Base-by-base conservation (phyloP, 2,797 vertebrate genomes). In the Tragelaphus eurycerus region DNA sequence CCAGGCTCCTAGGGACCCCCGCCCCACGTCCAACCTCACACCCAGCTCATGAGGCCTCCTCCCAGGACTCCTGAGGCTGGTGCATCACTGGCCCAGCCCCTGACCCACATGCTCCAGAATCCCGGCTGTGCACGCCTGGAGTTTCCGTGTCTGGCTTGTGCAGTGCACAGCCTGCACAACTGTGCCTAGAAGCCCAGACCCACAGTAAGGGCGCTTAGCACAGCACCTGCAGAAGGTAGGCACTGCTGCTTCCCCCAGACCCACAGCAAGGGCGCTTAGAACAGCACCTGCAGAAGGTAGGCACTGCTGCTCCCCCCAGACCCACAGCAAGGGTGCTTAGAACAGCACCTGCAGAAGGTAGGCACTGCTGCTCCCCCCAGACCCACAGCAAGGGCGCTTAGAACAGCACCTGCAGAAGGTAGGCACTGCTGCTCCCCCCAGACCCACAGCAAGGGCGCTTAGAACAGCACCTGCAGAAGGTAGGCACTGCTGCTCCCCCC, bases 41-140 rank as follows among this genome's bases (percentile, higher is more conserved):
- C 4, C 8, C 31, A 55, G 19, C 1, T 6, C 3, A 9, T 3
- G 1, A 64, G 14, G n/a, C 12, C 4, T 11, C 25, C 46, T 48
- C 46, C 6, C 0, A 4, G 34, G 27, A 4, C 14, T 17, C 27
- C 29, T 19, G 31, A 15, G 76, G 15, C 52, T 12, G 9, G 14
- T 4, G 1, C 2, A 0, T 25, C 46, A 4, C 3, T 7, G 14
- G 46, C 38, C 29, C 27, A 7, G 88, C 0, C 31, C 7, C 46
- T 16, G 6, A 0, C 7, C 6, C 29, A 25, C 4, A 0, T 0
- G 3, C 16, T 0, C 17, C 11, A n/a, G 57, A 23, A 19, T 2
- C 13, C 25, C 0, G 15, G 76, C 3, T 11, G 8, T 48, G 29
- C 43, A 3, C 13, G 0, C 0, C 23, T 4, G 16, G 1, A 1